Base-by-base conservation (phyloP, 1,140 invertebrate species). In the Sesamia nonagrioides region DNA sequence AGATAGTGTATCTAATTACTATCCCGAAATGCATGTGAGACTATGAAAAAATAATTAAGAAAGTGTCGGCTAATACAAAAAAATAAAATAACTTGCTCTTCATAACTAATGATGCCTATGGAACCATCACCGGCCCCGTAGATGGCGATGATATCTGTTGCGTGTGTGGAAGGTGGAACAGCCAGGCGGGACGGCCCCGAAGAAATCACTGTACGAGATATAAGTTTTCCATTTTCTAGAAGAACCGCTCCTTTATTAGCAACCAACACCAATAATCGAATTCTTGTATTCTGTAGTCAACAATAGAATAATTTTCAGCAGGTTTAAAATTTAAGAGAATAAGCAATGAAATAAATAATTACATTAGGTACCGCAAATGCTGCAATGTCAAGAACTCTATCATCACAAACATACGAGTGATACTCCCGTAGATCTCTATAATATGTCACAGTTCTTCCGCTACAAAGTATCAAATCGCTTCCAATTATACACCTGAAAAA, bases 71-170 rank as follows among this genome's bases (percentile, higher is more conserved):
- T 27, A 27, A 27, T 56, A 56, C 21, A 2, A 9, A 56, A 56
- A 54, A n/a, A n/a, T n/a, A n/a, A 71, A 69, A 45, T 77, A 66
- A 89, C 92, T 86, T 85, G 93, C 93, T 90, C 85, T 81, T 90
- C 84, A 58, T 89, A 90, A 85, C 69, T 78, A 77, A 94, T 87
- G 3, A 93, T 60, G n/a, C 93, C 93, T 50, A 94, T 87, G n/a
- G 92, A 93, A 6, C 93, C 93, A 84, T 94, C 91, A 37, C 84
- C 87, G 0, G 92, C 89, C n/a, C 93, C 93, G 76, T 94, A 94
- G 80, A 90, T 89, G 8, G 88, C 86, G 73, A 77, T 84, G 35
- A 92, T 71, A 35, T 91, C 89, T 35, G 86, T 73, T 2, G 83
- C 71, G 35, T 87, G 88, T 18, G 77, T 56, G 8, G 80, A 69